Evolutionary conservation across 2,888 invertebrate genomes (phyloP), one percentile per base, ranked within the genome.

Genomic region (Catotricha subobsoleta): DNA sequence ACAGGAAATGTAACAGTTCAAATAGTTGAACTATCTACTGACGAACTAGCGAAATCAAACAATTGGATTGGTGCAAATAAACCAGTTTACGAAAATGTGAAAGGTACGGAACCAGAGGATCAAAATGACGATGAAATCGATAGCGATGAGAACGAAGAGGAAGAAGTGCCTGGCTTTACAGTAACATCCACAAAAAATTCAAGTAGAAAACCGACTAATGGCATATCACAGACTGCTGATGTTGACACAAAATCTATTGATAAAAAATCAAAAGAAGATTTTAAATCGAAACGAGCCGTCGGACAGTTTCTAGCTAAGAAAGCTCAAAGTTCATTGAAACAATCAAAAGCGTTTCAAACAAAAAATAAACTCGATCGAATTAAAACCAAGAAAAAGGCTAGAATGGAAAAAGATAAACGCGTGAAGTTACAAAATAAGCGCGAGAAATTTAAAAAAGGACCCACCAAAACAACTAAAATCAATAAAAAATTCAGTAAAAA

Each of bases 1-100:
- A 74, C 80, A 50, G 76, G 77, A 29, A 74, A 79, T 55, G 81
- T 81, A 0, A 78, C 76, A 48, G 80, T 86, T 0, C 80, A 79
- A 65, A 76, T 86, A 44, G 69, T 78, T 1, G 81, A 84, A 55
- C 59, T 86, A 8, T 74, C 80, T 15, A 65, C 79, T 29, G 72
- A 72, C 44, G 76, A 77, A 40, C 61, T 82, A 31, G 74, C 78
- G n/a, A 69, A 75, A 43, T 71, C 71, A 52, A 73, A 74, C 49
- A 71, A 78, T 52, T 75, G 78, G 57, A 78, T 84, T 45, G 83
- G 83, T 8, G 68, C 71, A 42, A 82, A 82, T 56, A 68, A 65
- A 52, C 68, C 69, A 1, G 50, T 52, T 43, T 56, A 54, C 47
- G 48, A 53, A 13, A 50, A 54, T n/a, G 50, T 54, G 41, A 50